Conservation (phyloP, 1,140 invertebrate genomes). For the Drosophila subobscura region DNA sequence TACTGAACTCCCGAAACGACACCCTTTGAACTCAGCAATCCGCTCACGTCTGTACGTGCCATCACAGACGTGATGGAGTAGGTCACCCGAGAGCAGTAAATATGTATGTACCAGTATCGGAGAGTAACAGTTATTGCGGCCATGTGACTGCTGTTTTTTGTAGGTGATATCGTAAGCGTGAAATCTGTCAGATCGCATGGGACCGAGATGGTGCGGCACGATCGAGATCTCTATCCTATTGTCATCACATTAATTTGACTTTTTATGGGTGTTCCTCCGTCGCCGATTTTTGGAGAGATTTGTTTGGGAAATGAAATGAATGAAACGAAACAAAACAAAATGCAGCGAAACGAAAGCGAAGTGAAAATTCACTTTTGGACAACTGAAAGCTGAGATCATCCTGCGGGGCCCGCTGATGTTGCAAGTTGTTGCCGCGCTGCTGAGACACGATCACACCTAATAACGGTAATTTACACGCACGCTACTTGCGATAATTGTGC, state of each 20-base stretch:
- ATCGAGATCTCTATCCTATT: conserved; percentile 31
- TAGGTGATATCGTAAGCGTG: conserved; percentile 65
- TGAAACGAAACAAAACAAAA: too few relatives aligned
- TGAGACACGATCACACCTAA: conserved; percentile 82
- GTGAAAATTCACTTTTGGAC: conserved; percentile 41
- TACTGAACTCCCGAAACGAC: conserved; percentile 5
- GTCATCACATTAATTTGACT: conserved; percentile 79
- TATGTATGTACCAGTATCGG: not conserved
- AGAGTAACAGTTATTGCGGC: conserved; percentile 3
- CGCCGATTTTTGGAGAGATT: conserved; percentile 23
- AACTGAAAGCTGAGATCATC: conserved; percentile 3
- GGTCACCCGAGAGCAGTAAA: conserved; percentile 39
- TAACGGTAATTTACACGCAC: conserved; percentile 83
- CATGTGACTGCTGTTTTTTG: not conserved
- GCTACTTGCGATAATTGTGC: conserved; percentile 69
- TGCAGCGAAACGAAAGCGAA: conserved; percentile 52
- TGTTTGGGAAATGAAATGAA: conserved; percentile 2
- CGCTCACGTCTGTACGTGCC: conserved; percentile 6
- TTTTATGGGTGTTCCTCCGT: conserved; percentile 71
- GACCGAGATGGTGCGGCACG: not conserved
- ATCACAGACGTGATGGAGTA: conserved; percentile 50
- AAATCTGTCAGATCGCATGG: conserved; percentile 56
- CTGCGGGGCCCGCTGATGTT: conserved; percentile 8
- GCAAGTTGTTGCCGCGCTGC: conserved; percentile 27
- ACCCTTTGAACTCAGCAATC: conserved; percentile 12